These are phyloP conservation scores for Amphiprion ocellaris DNA, from an alignment of 2,113 vertebrate species.

Conservation along the genomic window DNA sequence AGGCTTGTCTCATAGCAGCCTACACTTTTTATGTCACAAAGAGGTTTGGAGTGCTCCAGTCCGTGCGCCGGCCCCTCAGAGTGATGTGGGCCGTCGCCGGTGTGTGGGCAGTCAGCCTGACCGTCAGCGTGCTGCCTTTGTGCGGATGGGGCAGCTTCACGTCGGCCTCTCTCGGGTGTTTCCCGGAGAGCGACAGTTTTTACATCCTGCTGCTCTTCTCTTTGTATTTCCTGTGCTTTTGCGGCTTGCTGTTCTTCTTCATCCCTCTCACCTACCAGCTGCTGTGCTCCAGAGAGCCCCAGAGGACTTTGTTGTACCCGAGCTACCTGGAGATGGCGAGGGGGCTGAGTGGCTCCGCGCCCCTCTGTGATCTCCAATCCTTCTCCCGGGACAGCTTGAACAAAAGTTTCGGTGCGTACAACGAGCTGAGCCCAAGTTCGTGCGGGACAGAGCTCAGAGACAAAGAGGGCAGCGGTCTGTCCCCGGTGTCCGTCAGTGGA, in stretches of 20 bases:
- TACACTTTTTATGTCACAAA: conserved; percentile 92
- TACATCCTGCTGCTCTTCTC: conserved; percentile 87
- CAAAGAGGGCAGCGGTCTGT: conserved; percentile 62
- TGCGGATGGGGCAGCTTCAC: conserved; percentile 92
- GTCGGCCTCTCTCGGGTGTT: conserved; percentile 91
- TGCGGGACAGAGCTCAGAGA: conserved; percentile 60
- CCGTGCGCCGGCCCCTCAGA: conserved; percentile 66
- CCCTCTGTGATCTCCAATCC: conserved; percentile 75
- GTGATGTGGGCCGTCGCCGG: conserved; percentile 85
- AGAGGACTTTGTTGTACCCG: conserved; percentile 75
- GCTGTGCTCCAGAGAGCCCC: conserved; percentile 90
- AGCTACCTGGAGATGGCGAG: conserved; percentile 81
- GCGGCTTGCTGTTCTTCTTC: conserved; percentile 86
- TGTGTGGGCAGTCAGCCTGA: conserved; percentile 89
- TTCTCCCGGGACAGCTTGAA: conserved; percentile 82
- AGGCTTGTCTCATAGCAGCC: conserved; percentile 90
- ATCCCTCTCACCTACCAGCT: conserved; percentile 89
- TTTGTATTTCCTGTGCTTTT: conserved; percentile 88
- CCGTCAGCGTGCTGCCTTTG: conserved; percentile 89
- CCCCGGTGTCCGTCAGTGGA: conserved; percentile 50
- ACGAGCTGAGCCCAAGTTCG: conserved; percentile 70
- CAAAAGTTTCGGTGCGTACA: conserved; percentile 81
- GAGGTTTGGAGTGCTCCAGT: conserved; percentile 74
- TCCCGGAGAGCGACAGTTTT: conserved; percentile 86
- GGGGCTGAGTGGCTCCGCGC: conserved; percentile 75